Evolutionary conservation across 2,888 invertebrate genomes (phyloP), one percentile per base, ranked within the genome.

Genomic region (Halictus ligatus): DNA sequence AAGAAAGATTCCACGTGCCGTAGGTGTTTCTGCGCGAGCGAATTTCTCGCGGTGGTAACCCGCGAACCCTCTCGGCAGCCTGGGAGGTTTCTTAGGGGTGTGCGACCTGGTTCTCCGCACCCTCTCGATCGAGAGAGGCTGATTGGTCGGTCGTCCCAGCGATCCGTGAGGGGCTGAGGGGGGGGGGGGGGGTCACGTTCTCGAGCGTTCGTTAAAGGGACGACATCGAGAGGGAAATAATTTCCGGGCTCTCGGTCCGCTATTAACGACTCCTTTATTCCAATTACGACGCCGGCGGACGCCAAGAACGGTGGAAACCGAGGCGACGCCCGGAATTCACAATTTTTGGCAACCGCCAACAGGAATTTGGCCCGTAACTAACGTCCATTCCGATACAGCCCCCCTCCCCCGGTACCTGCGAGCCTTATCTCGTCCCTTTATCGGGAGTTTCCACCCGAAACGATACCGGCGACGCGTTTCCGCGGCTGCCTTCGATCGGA

Each of bases 291-390:
- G 73, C 64, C 54, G 50, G 35, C 73, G 64, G 13, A n/a, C 13
- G 25, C 43, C 67, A 67, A 72, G 71, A 69, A 67, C 6, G 15
- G 5, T 25, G 21, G n/a, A 48, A 75, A 21, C 25, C 48, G 10
- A 43, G 25, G 69, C 69, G 21, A 40, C 21, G 18, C n/a, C 46
- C 58, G 50, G 43, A 54, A 76, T 81, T 91, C 88, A 84, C 91
- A 90, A 88, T 90, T 90, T 89, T 85, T 67, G 78, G 67, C 73
- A 40, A 18, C 75, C 64, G 50, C 35, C 77, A 48, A 40, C 77
- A 88, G 50, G 74, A 29, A 78, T 79, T 79, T 74, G 50, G 72
- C 86, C 85, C 79, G 88, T 89, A 88, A 89, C 91, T 89, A 91
- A 91, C 87, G 90, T 87, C 35, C 83, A 81, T 80, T 80, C 79